Base-by-base conservation (phyloP, 2,797 vertebrate species). In the Champsocephalus esox region DNA sequence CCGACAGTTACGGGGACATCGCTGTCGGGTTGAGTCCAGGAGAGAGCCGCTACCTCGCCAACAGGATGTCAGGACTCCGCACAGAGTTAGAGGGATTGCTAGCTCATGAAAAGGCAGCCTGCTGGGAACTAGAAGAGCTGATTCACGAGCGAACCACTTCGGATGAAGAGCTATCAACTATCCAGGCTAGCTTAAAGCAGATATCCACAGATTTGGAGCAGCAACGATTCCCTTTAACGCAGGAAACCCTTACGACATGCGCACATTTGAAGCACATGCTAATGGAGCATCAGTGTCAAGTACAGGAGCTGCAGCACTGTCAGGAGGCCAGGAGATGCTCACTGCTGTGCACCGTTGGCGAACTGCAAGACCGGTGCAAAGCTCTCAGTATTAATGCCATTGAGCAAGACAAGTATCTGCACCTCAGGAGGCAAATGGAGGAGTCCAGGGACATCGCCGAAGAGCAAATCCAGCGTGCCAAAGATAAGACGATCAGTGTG, bases 381-480 rank as follows among this genome's bases (percentile, higher is more conserved):
- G 71, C 41, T 49, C 84, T 96, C 14, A 81, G 91, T 49, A 51
- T 62, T 13, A 75, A 89, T 46, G 68, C 90, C 63, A 73, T 74
- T 48, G 95, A 96, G 73, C 91, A 92, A 38, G 80, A 90, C 44
- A 94, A 93, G 51, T 94, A 96, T 82, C 85, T 96, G 17, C 77
- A 74, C 19, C 82, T 89, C 17, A 88, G 92, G 71, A 88, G 78
- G 85, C 92, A 93, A 86, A 87, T 97, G 75, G 95, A 93, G 82
- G 75, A 89, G 70, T 69, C 91, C 12, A 91, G 83, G 62, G 88
- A 94, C 58, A 85, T 87, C 7, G 75, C 93, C 70, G 90, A 94
- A 73, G 91, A 89, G 79, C 92, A 93, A 86, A 88, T 94, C 45
- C 61, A 76, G 50, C 46, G 60, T 3, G 72, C 79, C 52, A 88